Percentiles rank a stretch among this genome's conserved stretches.
These are phyloP conservation scores for Watsonalla cultraria DNA, from an alignment of 2,888 invertebrate genomes.

Conservation along the genomic window DNA sequence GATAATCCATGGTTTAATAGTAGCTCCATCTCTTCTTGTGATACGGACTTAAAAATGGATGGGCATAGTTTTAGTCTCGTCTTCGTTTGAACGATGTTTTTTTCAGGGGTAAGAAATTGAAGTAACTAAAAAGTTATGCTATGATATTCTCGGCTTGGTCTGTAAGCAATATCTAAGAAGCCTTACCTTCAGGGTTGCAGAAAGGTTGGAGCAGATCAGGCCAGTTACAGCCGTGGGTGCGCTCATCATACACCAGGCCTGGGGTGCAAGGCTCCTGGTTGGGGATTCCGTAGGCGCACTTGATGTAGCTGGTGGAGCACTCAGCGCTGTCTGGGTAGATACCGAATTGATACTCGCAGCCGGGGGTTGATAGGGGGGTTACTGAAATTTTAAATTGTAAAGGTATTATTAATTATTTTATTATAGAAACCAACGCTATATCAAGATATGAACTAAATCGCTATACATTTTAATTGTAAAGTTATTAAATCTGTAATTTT, in stretches of 20 bases:
- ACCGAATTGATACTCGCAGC: conserved; percentile 93
- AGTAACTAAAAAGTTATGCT: no score
- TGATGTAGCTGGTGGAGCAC: conserved; percentile 92
- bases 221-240: conserved; percentile 95
- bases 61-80: no score
- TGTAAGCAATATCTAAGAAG: neutral
- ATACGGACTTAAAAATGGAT: no score
- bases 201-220: conserved; percentile 91
- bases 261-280: conserved; percentile 90
- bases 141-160: no score
- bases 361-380: conserved; percentile 87
- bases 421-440: no score
- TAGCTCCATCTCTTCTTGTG: no score
- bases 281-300: conserved; percentile 90
- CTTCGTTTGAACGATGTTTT: no score
- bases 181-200: conserved; percentile 92
- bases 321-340: conserved; percentile 88
- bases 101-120: no score
- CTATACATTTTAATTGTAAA: no score
- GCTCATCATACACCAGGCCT: conserved; percentile 92
- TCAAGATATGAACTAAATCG: no score
- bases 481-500: no score
- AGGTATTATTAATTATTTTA: neutral
- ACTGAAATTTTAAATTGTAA: conserved; percentile 70
- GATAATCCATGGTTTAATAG: no score